phyloP scores from a whole-genome alignment of 2,113 vertebrate genomes.

The Amblyopsis rosae region DNA sequence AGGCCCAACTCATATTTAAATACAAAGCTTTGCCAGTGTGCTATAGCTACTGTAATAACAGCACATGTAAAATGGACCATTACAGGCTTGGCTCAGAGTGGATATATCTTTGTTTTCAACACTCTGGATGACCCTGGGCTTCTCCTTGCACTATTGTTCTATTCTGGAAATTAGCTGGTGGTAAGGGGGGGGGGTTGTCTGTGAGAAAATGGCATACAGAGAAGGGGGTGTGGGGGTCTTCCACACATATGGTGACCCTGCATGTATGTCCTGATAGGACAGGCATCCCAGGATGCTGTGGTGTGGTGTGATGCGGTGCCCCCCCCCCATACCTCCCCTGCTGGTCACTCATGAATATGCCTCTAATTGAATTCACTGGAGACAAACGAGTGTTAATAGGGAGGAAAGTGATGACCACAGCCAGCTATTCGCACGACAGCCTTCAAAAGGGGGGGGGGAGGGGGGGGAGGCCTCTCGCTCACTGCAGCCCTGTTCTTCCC shows the following conservation, averaged over 20 bases:
- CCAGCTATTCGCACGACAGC: conserved; percentile 51
- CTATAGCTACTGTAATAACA: not conserved
- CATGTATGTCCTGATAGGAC: conserved; percentile 25
- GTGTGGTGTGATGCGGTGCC: conserved; percentile 48
- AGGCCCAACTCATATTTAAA: not conserved
- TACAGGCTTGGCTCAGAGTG: not conserved
- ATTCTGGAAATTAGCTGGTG: not conserved
- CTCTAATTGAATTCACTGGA: conserved; percentile 76
- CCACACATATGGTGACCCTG: conserved; percentile 18
- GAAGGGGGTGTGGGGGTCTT: not conserved
- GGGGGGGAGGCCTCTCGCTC: conserved; percentile 30
- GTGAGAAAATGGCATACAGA: not conserved
- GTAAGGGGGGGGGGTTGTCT: not conserved
- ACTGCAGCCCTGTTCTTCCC: conserved; percentile 58
- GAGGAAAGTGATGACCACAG: conserved; percentile 66
- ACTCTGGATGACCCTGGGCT: conserved; percentile 18
- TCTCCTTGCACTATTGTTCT: conserved; percentile 13
- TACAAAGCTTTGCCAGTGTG: not conserved
- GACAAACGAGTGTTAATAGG: conserved; percentile 78
- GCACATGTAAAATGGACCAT: not conserved
- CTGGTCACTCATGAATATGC: conserved; percentile 64
- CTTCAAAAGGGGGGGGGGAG: conserved; percentile 35
- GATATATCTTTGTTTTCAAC: conserved; percentile 6
- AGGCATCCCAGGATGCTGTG: conserved; percentile 33
- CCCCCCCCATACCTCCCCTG: conserved; percentile 44